Evolutionary conservation across 2,888 invertebrate species (phyloP), one percentile per base, ranked within the genome.

Genomic region (Ashinkailepas kermadecensis): DNA sequence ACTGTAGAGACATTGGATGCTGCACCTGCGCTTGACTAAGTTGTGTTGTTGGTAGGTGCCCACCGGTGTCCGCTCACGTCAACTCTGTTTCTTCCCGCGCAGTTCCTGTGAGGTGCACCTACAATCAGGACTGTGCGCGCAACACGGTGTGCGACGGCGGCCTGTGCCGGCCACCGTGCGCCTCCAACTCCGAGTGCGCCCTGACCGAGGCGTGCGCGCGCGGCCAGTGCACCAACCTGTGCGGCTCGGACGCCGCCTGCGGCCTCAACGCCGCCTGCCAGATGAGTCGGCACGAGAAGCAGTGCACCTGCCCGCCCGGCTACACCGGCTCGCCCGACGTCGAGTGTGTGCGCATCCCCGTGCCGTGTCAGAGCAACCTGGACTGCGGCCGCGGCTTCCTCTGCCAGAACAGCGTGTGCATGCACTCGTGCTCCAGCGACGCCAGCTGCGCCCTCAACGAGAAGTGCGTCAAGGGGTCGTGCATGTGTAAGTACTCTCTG

Each of bases 251-350:
- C 21, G 79, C 80, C 56, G 92, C 94, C 23, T 96, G 96, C 87
- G 96, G 96, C 0, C 88, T 94, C 57, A 95, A 95, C 87, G 95
- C 96, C 0, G 91, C 95, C 82, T 97, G 96, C 86, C 95, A 95
- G 87, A 96, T 96, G 88, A 89, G 96, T 80, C 95, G 95, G 0
- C 96, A 96, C 81, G 95, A 95, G 86, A 96, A 96, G 86, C 95
- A 95, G 88, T 97, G 96, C 85, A 93, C 94, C 86, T 97, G 96
- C 86, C 94, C 95, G 0, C 89, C 92, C 62, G 95, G 95, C 67
- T 96, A 93, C 87, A 94, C 94, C 86, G 96, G 96, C 80, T 95
- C 96, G 88, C 95, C 96, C 78, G 92, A 93, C 83, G 89, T 95
- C 21, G 84, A 84, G 81, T 84, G 84, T 58, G 83, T 83, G 59